These are phyloP conservation scores for Andrena marginata DNA, from an alignment of 2,888 invertebrate species.

Conservation along the genomic window DNA sequence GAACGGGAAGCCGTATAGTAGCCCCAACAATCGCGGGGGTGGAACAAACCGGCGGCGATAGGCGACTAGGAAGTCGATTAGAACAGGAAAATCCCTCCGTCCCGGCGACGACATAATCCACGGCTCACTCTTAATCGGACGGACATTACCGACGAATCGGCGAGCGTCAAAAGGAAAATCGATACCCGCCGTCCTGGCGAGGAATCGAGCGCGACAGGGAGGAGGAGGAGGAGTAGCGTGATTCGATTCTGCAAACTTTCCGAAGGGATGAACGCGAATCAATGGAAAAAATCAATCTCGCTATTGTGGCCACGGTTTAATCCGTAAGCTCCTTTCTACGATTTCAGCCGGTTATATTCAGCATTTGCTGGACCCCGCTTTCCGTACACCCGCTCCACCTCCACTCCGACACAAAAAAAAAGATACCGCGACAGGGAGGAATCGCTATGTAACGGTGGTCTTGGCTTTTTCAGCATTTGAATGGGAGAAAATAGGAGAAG, in stretches of 20 bases:
- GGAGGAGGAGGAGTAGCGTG: not conserved
- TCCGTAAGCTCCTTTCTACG: constrained; percentile 30
- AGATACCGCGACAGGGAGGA: not conserved
- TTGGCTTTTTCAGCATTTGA: not conserved
- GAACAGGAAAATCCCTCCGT: constrained; percentile 51
- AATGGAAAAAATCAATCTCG: constrained; percentile 19
- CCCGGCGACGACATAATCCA: constrained; percentile 50
- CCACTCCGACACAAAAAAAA: not conserved
- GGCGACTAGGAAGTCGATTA: constrained; percentile 68
- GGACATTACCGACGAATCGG: constrained; percentile 23
- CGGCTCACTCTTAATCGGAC: constrained; percentile 50
- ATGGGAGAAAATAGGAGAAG: not conserved
- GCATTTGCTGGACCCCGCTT: not conserved
- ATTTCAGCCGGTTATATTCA: constrained; percentile 32
- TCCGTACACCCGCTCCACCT: not conserved
- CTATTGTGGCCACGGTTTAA: constrained; percentile 31
- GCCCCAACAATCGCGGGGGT: constrained; percentile 61
- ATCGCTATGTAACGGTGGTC: constrained; percentile 2
- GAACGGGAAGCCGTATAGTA: constrained; percentile 64
- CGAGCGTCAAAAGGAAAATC: constrained; percentile 14
- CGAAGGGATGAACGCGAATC: constrained; percentile 16
- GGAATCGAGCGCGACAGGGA: not conserved
- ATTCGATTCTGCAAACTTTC: constrained; percentile 38
- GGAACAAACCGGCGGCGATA: constrained; percentile 62
- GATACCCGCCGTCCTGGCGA: constrained; percentile 6